Percentiles rank a stretch among this genome's conserved stretches.
Evolutionary conservation across 1,140 invertebrate genomes (phyloP).

Genomic region (Cydia fagiglandana): DNA sequence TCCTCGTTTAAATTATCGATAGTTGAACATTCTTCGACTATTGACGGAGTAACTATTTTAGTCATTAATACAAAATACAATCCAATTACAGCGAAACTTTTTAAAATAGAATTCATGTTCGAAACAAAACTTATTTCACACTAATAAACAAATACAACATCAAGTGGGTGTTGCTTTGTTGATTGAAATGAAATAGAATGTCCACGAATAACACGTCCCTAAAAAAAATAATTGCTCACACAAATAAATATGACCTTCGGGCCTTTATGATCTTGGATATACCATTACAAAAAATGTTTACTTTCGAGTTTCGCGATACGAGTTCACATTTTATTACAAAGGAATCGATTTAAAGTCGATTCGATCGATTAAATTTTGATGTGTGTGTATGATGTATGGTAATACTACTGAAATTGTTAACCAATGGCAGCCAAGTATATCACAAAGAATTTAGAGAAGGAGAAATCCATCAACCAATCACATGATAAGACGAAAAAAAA

Average conservation of each 20-base stretch:
- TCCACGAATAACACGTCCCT: not conserved
- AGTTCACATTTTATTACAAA: not conserved
- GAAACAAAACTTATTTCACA: not conserved
- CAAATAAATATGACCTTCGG: slow-evolving; percentile 27
- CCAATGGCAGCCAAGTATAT: not conserved
- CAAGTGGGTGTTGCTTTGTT: not conserved
- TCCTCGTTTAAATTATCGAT: slow-evolving; percentile 34
- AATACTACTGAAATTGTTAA: not conserved
- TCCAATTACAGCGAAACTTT: not conserved
- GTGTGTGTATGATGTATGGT: not conserved
- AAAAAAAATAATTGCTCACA: not conserved
- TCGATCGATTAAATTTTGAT: not conserved
- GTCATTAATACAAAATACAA: not conserved
- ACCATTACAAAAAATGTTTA: not conserved
- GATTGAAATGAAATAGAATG: too few relatives aligned
- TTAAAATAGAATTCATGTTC: not conserved
- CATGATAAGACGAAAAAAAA: not conserved
- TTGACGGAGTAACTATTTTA: not conserved
- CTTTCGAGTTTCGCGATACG: not conserved
- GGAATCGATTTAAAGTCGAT: not conserved
- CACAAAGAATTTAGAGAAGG: not conserved
- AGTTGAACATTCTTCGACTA: slow-evolving; percentile 20
- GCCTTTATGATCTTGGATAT: not conserved
- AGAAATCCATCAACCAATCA: too few relatives aligned
- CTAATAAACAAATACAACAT: not conserved